Conservation (phyloP, 2,888 invertebrate genomes). For the Hypena proboscidalis region DNA sequence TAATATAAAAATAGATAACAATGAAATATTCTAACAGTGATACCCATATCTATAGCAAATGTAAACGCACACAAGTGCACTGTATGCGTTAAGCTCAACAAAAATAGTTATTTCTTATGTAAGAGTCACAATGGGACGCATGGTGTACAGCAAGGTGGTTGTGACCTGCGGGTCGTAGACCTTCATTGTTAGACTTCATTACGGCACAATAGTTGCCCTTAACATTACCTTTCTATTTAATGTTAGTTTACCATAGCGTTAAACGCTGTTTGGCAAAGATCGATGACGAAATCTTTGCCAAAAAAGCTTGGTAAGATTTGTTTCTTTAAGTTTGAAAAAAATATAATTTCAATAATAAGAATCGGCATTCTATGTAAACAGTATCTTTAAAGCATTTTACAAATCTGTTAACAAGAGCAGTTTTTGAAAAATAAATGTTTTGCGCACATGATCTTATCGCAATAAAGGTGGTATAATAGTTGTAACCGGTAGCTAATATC, state of each 20-base stretch:
- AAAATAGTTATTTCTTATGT: conserved; percentile 36
- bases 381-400: no score
- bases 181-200: conserved; percentile 78
- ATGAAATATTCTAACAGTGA: no score
- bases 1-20: background rate
- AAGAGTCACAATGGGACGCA: conserved; percentile 46
- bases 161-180: conserved; percentile 79
- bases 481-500: conserved; percentile 54
- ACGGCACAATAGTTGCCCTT: conserved; percentile 65
- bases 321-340: no score
- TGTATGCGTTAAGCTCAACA: conserved; percentile 21
- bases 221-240: conserved; percentile 5
- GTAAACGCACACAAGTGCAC: background rate
- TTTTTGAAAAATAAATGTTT: conserved; percentile 33
- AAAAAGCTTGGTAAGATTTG: no score
- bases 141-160: conserved; percentile 54
- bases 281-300: no score
- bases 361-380: no score
- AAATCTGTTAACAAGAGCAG: conserved; percentile 10
- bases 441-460: conserved; percentile 48
- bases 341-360: no score
- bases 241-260: background rate
- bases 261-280: background rate
- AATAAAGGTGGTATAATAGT: conserved; percentile 52
- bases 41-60: background rate